These are phyloP conservation scores for Strigamia crassipes DNA, from an alignment of 2,888 invertebrate species.

Conservation along the genomic window DNA sequence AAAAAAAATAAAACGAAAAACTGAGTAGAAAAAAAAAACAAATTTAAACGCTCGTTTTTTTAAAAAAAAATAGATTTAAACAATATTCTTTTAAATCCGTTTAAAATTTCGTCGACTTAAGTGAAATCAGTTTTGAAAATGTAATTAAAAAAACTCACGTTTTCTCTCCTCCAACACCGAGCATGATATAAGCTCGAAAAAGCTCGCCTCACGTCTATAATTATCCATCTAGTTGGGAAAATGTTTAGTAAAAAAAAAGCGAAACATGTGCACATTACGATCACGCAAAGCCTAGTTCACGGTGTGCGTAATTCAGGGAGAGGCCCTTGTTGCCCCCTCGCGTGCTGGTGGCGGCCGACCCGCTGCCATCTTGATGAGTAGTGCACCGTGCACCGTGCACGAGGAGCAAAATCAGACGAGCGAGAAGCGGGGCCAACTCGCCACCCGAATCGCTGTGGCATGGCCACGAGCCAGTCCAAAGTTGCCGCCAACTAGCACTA, in stretches of 20 bases:
- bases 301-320: constrained; percentile 45
- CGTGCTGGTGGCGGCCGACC: constrained; percentile 43
- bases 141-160: not conserved
- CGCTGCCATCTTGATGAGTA: constrained; percentile 45
- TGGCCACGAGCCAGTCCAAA: constrained; percentile 33
- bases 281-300: not conserved
- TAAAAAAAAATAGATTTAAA: not conserved
- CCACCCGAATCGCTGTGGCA: not conserved
- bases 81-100: not conserved
- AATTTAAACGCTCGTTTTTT: not conserved
- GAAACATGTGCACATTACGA: constrained; percentile 1
- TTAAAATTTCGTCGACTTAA: not conserved
- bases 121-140: no score
- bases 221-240: not conserved
- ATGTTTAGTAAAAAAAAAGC: not conserved
- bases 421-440: not conserved
- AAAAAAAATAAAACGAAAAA: constrained; percentile 28
- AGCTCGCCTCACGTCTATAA: not conserved
- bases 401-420: not conserved
- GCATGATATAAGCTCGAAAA: not conserved
- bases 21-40: not conserved
- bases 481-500: constrained; percentile 43
- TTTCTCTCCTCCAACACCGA: not conserved
- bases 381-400: not conserved
- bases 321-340: constrained; percentile 43